Evolutionary conservation across 2,797 vertebrate genomes (phyloP), one percentile per base, ranked within the genome.

Genomic region (Anabacerthia variegaticeps): DNA sequence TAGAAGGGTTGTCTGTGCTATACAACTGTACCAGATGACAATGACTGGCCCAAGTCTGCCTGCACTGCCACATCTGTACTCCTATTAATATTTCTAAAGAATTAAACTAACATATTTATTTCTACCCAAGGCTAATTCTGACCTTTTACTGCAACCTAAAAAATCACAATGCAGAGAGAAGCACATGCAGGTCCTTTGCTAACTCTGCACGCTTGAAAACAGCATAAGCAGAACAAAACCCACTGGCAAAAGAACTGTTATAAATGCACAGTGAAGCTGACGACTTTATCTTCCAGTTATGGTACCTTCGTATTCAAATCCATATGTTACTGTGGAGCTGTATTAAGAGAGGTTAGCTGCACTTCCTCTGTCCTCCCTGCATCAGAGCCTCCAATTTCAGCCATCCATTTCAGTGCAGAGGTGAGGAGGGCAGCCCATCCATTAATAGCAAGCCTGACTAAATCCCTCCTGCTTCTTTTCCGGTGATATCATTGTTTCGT

Each of bases 391-490:
- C 68, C 26, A 27, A 8, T 14, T 54, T 28, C 59, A 73, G 34
- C 39, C 67, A 41, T 61, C n/a, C 26, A 4, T 28, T 58, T 44
- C 69, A 49, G 37, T 3, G 39, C 62, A 55, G 80, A 67, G 76
- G 51, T 77, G 76, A 78, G 91, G 80, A 73, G 81, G 54, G 58
- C 76, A 91, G 43, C 30, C 44, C 55, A 51, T 65, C 34, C 62
- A 3, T 43, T 65, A 48, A 43, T 0, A 85, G 20, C 28, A 61
- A 77, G 54, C 8, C 61, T 88, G 72, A 23, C 54, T 36, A 12
- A 16, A 66, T 66, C 19, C 41, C 79, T 52, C 48, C 85, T 96
- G 76, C 72, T 94, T 75, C 80, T 90, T 85, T 91, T 94, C 95
- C n/a, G 14, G 7, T 95, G 95, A 91, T 93, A 95, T 75, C 78